Percentiles rank a stretch among this genome's conserved stretches.
Conservation (phyloP, 2,113 vertebrate genomes). For the Leucopsar rothschildi region DNA sequence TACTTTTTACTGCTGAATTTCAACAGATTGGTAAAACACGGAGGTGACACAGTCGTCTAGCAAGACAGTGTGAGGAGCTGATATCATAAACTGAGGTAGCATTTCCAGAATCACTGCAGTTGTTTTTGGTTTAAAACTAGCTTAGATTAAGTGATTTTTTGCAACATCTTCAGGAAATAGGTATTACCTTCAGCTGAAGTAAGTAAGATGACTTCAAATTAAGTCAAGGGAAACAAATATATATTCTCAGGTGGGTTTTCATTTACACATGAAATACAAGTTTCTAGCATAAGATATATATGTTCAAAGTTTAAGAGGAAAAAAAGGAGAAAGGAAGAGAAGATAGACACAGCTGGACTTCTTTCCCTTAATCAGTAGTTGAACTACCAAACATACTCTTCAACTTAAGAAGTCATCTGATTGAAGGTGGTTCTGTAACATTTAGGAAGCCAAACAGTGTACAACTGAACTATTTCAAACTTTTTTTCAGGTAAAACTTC, state of each 20-base stretch:
- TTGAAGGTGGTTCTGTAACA: not conserved
- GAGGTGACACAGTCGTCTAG: not conserved
- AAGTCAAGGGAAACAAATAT: not conserved
- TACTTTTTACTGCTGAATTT: not conserved
- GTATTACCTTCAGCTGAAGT: not conserved
- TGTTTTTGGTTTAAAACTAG: not conserved
- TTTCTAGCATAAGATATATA: not conserved
- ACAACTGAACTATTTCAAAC: not conserved
- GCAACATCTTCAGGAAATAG: not conserved
- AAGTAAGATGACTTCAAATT: not conserved
- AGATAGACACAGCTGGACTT: not conserved
- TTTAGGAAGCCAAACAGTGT: not conserved
- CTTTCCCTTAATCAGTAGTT: not conserved
- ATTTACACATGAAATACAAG: not conserved
- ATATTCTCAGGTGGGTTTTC: not conserved
- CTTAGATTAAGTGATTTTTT: not conserved
- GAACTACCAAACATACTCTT: not conserved
- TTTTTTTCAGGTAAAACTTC: not conserved
- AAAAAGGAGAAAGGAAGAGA: not conserved
- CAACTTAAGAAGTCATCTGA: not conserved
- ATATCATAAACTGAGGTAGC: not conserved
- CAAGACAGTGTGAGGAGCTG: not conserved
- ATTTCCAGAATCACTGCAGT: not conserved
- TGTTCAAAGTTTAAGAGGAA: not conserved
- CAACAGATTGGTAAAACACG: not conserved